Base-by-base conservation (phyloP, 2,113 vertebrate genomes). In the Okapia johnstoni region DNA sequence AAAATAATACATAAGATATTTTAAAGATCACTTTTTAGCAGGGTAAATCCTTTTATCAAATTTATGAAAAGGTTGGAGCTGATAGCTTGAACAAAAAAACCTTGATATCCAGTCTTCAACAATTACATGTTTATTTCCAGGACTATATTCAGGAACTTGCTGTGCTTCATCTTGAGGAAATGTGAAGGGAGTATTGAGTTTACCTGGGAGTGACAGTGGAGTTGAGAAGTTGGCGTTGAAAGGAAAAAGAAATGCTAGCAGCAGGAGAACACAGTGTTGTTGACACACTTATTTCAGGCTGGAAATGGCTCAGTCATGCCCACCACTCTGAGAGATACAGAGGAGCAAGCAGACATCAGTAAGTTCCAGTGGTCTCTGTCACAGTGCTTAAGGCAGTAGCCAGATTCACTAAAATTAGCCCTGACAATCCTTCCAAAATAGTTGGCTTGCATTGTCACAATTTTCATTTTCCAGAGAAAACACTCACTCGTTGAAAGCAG, bases 401-500 rank as follows among this genome's bases (percentile, higher is more conserved):
- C 14, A 80, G 87, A 60, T 52, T 5, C 52, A 30, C 25, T n/a
- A 92, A 88, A 93, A 87, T 46, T 52, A 86, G 36, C 40, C 60
- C 21, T 90, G 33, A n/a, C 7, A 7, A 46, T 46, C 48, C 28
- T 76, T 70, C 40, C 36, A 93, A 94, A 96, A 54, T 52, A 61
- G 21, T 57, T 66, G 21, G 21, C 50, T 85, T 57, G 17, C 1
- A n/a, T 48, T 33, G 52, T 95, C 92, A 85, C 2, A 19, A 5
- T 97, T 96, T 91, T 76, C 94, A 90, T 63, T 80, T 93, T 96
- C 94, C 92, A 96, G 84, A 93, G 90, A 96, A 96, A 90, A 94
- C 73, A 94, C 33, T 97, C 73, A 58, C 63, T 94, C 14, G 19
- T 11, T 93, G 92, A 96, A 76, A 94, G 84, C 16, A 57, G 16